phyloP scores from a whole-genome alignment of 2,113 vertebrate species.

The Calyptomena viridis region DNA sequence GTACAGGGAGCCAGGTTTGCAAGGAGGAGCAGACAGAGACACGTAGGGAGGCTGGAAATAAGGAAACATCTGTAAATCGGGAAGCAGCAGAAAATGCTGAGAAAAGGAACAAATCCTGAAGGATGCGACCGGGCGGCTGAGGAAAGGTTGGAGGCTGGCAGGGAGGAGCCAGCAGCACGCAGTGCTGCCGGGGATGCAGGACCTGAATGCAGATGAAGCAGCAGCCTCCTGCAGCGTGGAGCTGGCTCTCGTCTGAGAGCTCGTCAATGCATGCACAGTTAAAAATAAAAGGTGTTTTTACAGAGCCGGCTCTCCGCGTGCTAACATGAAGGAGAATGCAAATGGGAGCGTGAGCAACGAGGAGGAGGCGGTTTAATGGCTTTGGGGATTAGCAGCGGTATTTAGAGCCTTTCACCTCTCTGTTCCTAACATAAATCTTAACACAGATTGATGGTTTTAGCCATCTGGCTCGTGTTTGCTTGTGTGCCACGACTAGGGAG shows the following conservation, averaged over 20 bases:
- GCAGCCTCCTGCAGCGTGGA: not conserved
- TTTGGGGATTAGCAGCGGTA: not conserved
- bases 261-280: not conserved
- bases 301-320: accelerated
- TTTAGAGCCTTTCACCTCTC: slow-evolving; percentile 41
- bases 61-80: not conserved
- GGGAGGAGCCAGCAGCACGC: not conserved
- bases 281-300: slow-evolving; percentile 16
- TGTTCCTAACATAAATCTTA: slow-evolving; percentile 29
- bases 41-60: not conserved
- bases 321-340: not conserved
- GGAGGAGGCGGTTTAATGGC: slow-evolving; percentile 20
- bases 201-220: not conserved
- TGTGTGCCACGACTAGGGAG: not conserved
- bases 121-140: not conserved
- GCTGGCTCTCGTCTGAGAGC: not conserved
- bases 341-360: not conserved
- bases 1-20: accelerated
- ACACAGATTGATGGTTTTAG: slow-evolving; percentile 17
- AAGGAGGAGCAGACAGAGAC: not conserved
- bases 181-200: not conserved
- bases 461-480: slow-evolving; percentile 27
- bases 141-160: not conserved
- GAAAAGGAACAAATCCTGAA: not conserved
- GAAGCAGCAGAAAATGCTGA: not conserved